A percentile compares a stretch with the other conserved stretches of the same genome.
Evolutionary conservation across 2,113 vertebrate genomes (phyloP).

Genomic region (Circaetus cinerascens): DNA sequence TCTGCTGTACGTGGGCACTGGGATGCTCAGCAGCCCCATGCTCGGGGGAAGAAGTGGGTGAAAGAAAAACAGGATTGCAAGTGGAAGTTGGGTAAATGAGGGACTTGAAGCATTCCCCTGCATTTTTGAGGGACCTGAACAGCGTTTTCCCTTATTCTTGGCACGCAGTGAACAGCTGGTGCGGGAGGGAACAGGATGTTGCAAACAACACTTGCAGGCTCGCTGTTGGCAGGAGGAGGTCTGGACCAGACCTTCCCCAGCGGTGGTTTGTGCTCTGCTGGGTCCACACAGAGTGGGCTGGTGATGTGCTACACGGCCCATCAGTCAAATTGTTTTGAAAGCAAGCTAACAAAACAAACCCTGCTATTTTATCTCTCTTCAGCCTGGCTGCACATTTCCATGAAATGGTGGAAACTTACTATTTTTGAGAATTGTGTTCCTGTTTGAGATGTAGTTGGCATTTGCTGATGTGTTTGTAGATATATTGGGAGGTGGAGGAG

Average conservation of each 20-base stretch:
- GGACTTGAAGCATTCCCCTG: background rate
- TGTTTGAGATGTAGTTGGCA: constrained; percentile 46
- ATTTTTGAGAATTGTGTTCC: constrained; percentile 31
- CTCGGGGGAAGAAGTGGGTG: accelerated
- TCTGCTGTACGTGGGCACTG: background rate
- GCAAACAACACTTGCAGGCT: background rate
- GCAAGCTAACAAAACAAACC: background rate
- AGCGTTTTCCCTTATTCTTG: background rate
- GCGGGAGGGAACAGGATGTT: background rate
- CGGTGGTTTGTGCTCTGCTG: background rate
- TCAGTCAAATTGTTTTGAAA: background rate
- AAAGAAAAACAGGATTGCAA: background rate
- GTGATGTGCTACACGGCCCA: background rate
- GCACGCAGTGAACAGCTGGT: background rate
- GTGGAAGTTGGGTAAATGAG: background rate
- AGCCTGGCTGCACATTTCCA: background rate
- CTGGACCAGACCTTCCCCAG: background rate
- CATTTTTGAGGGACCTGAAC: background rate
- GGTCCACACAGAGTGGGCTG: background rate
- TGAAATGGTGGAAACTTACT: constrained; percentile 44
- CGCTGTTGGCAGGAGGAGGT: background rate
- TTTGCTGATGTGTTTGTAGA: constrained; percentile 46
- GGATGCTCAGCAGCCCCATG: accelerated
- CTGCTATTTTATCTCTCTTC: constrained; percentile 8
- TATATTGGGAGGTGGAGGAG: constrained; percentile 32